These are phyloP conservation scores for Rhingia rostrata DNA, from an alignment of 2,888 invertebrate genomes.

Conservation along the genomic window DNA sequence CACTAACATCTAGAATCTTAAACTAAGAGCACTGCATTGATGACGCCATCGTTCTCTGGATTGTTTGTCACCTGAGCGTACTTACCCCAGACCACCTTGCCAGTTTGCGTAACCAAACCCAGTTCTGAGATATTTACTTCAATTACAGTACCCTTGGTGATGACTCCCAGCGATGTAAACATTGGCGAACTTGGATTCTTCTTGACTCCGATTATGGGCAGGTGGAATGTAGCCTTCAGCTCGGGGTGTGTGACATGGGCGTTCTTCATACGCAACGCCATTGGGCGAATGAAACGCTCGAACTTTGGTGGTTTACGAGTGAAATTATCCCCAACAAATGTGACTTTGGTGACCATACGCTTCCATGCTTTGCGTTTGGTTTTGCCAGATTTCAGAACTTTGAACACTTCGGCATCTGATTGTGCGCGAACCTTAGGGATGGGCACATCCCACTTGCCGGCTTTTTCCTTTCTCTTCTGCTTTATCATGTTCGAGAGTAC, in stretches of 20 bases:
- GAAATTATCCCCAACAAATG: slow-evolving; percentile 98
- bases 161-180: slow-evolving; percentile 98
- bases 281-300: slow-evolving; percentile 98
- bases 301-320: slow-evolving; percentile 99
- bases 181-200: slow-evolving; percentile 99
- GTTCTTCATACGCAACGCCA: slow-evolving; percentile 97
- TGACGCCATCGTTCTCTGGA: slow-evolving; percentile 99
- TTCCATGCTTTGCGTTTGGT: slow-evolving; percentile 98
- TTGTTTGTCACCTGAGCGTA: slow-evolving; percentile 99
- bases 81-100: slow-evolving; percentile 99
- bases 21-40: slow-evolving; percentile 98
- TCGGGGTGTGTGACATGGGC: slow-evolving; percentile 99
- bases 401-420: slow-evolving; percentile 98
- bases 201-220: slow-evolving; percentile 99
- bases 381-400: slow-evolving; percentile 95
- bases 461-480: slow-evolving; percentile 99
- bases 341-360: slow-evolving; percentile 99
- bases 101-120: slow-evolving; percentile 98
- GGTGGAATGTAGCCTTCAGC: slow-evolving; percentile 97
- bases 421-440: slow-evolving; percentile 99
- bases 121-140: slow-evolving; percentile 99
- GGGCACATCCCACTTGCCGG: slow-evolving; percentile 99
- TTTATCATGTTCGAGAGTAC: slow-evolving; percentile 99
- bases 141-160: slow-evolving; percentile 98
- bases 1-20: slow-evolving; percentile 82